Evolutionary conservation across 1,140 invertebrate genomes (phyloP).

Genomic region (Cardiocondyla obscurior): DNA sequence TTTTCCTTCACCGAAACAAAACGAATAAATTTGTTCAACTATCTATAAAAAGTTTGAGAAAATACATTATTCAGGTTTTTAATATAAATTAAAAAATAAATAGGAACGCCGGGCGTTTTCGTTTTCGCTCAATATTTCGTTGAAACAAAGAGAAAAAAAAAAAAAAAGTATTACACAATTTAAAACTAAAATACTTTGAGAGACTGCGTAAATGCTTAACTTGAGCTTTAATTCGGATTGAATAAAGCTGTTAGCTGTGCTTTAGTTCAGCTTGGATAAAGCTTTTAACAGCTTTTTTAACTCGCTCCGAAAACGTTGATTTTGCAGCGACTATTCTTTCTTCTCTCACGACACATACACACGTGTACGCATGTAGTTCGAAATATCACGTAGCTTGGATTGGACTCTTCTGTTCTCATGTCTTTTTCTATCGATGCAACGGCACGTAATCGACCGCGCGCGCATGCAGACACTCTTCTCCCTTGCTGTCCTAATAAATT

Average conservation of each 20-base stretch:
- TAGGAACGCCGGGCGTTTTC: not conserved
- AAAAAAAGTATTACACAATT: not conserved
- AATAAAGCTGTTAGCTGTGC: slow-evolving; percentile 42
- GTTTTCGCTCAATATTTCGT: not conserved
- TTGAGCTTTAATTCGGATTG: slow-evolving; percentile 33
- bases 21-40: not conserved
- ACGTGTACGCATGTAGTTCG: not conserved
- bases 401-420: not conserved
- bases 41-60: not conserved
- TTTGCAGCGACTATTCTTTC: slow-evolving; percentile 9
- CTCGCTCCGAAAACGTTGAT: slow-evolving; percentile 41
- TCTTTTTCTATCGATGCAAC: not conserved
- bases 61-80: not conserved
- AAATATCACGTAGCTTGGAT: slow-evolving; percentile 16
- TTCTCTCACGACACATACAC: not conserved
- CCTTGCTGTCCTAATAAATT: slow-evolving; percentile 20
- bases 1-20: not conserved
- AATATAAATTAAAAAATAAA: not conserved
- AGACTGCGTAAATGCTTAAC: slow-evolving; percentile 6
- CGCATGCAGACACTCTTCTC: not conserved
- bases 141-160: not conserved
- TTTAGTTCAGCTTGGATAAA: slow-evolving; percentile 39
- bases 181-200: slow-evolving; percentile 5
- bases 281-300: slow-evolving; percentile 59
- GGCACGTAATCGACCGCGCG: slow-evolving; percentile 7